A percentile compares a stretch with the other conserved stretches of the same genome.
phyloP scores from a whole-genome alignment of 2,888 invertebrate species.

The Cecidostiba fungosa region DNA sequence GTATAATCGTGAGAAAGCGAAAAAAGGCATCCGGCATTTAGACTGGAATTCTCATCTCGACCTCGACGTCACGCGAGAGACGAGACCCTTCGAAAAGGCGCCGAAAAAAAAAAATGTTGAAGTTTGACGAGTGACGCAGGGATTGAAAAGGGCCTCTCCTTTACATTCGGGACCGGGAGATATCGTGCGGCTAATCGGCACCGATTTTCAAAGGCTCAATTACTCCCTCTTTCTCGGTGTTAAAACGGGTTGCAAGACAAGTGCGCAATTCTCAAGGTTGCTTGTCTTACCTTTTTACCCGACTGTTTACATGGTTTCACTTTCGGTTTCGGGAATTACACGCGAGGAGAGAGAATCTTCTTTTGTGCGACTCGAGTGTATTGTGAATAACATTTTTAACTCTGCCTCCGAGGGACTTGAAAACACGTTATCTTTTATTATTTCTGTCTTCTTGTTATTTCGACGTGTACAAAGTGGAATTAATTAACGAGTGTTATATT shows the following conservation, averaged over 20 bases:
- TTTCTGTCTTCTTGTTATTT: not conserved
- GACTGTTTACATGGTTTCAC: conserved; percentile 33
- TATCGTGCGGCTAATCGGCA: conserved; percentile 51
- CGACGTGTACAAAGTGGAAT: not conserved
- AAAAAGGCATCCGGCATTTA: conserved; percentile 66
- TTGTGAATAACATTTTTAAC: not conserved
- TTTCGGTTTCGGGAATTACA: conserved; percentile 25
- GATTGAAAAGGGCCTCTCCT: conserved; percentile 41
- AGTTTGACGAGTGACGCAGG: conserved; percentile 52
- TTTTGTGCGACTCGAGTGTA: not conserved
- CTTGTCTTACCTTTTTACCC: not conserved
- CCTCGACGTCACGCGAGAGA: conserved; percentile 39
- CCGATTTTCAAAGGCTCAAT: conserved; percentile 55
- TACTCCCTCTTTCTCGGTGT: conserved; percentile 14
- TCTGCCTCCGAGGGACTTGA: not conserved
- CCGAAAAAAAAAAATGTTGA: conserved; percentile 22
- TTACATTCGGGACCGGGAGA: conserved; percentile 19
- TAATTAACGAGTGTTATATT: not conserved
- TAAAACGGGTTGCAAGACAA: not conserved
- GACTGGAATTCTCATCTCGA: conserved; percentile 59
- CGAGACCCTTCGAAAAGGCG: conserved; percentile 12
- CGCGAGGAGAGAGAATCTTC: not conserved
- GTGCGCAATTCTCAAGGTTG: not conserved
- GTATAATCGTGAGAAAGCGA: conserved; percentile 64
- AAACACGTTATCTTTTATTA: not conserved